Evolutionary conservation across 2,888 invertebrate genomes (phyloP), one percentile per base, ranked within the genome.

Genomic region (Julus scandinavius): DNA sequence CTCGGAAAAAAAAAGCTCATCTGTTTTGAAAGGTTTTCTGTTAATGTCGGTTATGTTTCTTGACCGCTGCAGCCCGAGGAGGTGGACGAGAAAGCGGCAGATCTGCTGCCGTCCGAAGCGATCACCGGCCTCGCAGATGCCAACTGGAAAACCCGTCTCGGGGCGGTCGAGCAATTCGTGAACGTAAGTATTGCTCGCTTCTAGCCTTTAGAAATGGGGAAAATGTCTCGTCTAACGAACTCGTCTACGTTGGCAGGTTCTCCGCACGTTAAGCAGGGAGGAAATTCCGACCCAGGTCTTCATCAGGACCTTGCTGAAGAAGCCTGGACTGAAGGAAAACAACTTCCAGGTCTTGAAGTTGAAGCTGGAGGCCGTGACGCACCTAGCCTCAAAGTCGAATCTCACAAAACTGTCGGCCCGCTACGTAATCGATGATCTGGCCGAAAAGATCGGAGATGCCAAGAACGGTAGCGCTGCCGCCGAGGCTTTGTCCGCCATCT

Each of bases 271-370:
- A 90, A 94, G 95, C 50, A 91, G 94, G 1, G 93, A 94, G 88
- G 95, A 95, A 54, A 93, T 95, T 2, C 94, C 95, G 0, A 94
- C 96, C 0, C 98, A 98, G 92, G 94, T 96, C 0, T 92, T 97
- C 49, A 94, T 96, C 49, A 94, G 96, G 88, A 94, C 94, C 2
- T 91, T 97, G 20, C 95, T 95, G 90, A 96, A 95, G 91, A 98
- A 97, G 91, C 98, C 98, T 0, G 98, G 98, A 0, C 92, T 94
- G 45, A 94, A 97, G 92, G 98, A 98, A 91, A 97, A 96, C 89
- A 98, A 98, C 92, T 97, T 98, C 90, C 97, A 98, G 94, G 97
- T 97, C 17, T 92, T 97, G 87, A 97, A 97, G 92, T 94, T 95
- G 0, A 95, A 96, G 90, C 92, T 98, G 20, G 97, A 98, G 90